phyloP scores from a whole-genome alignment of 2,888 invertebrate species.

The Chesias legatella region DNA sequence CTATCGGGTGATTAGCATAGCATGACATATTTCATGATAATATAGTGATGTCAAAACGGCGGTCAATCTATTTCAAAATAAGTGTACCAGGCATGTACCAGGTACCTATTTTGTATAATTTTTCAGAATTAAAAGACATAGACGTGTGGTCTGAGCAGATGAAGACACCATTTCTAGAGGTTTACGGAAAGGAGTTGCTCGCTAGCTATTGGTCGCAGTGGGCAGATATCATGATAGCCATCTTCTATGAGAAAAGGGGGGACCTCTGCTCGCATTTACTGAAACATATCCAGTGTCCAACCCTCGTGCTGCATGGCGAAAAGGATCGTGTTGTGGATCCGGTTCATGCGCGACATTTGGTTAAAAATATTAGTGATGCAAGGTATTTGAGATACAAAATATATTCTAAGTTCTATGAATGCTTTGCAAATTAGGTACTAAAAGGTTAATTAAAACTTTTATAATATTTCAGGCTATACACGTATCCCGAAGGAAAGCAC shows the following conservation, averaged over 20 bases:
- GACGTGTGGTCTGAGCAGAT: constrained; percentile 89
- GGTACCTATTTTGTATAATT: too few relatives aligned
- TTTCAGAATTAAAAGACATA: constrained; percentile 84
- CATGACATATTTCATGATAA: too few relatives aligned
- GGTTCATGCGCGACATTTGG: constrained; percentile 86
- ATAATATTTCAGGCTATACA: constrained; percentile 5
- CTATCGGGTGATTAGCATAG: too few relatives aligned
- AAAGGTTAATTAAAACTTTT: too few relatives aligned
- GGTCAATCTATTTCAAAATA: too few relatives aligned
- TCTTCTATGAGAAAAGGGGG: constrained; percentile 82
- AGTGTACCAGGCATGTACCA: too few relatives aligned
- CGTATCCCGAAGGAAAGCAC: constrained; percentile 37
- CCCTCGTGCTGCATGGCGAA: constrained; percentile 89
- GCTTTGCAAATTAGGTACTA: too few relatives aligned
- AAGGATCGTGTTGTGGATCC: constrained; percentile 88
- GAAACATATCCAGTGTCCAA: constrained; percentile 84
- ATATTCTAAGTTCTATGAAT: too few relatives aligned
- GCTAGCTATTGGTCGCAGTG: constrained; percentile 85
- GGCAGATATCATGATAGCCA: constrained; percentile 82
- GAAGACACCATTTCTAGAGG: constrained; percentile 84
- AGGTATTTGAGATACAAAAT: constrained; percentile 62
- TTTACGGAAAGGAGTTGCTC: constrained; percentile 88
- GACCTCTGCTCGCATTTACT: constrained; percentile 85
- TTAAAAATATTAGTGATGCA: constrained; percentile 82
- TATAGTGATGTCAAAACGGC: too few relatives aligned